These are phyloP conservation scores for Caenorhabditis remanei DNA, from an alignment of 1,140 invertebrate genomes.

Conservation along the genomic window DNA sequence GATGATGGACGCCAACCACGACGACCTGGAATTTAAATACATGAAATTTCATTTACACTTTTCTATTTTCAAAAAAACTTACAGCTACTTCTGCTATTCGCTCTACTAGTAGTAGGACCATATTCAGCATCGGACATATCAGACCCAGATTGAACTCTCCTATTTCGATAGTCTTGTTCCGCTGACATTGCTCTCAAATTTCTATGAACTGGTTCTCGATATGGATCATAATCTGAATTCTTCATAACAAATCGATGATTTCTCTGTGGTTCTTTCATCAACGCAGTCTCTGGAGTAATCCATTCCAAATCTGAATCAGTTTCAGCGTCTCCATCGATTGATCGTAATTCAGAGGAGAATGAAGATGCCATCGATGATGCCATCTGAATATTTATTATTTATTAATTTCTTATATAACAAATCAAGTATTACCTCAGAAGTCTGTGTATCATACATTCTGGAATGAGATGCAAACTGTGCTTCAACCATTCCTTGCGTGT, in stretches of 20 bases:
- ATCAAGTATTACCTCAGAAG: constrained; percentile 19
- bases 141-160: constrained; percentile 23
- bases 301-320: constrained; percentile 77
- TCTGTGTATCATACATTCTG: constrained; percentile 42
- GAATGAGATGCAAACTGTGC: constrained; percentile 55
- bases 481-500: constrained; percentile 52
- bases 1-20: constrained; percentile 65
- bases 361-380: constrained; percentile 76
- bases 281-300: constrained; percentile 76
- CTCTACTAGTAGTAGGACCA: constrained; percentile 26
- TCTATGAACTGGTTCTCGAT: constrained; percentile 27
- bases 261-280: constrained; percentile 60
- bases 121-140: constrained; percentile 41
- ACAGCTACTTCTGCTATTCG: constrained; percentile 36
- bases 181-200: constrained; percentile 28
- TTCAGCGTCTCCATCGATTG: constrained; percentile 75
- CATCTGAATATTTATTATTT: constrained; percentile 56
- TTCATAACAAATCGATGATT: constrained; percentile 46
- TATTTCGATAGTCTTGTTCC: constrained; percentile 48
- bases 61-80: not conserved
- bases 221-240: constrained; percentile 62
- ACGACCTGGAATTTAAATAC: constrained; percentile 62
- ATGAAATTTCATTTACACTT: not conserved
- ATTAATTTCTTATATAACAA: not conserved
- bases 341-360: constrained; percentile 76